Base-by-base conservation (phyloP, 2,113 vertebrate species). In the Phalacrocorax pelagicus region DNA sequence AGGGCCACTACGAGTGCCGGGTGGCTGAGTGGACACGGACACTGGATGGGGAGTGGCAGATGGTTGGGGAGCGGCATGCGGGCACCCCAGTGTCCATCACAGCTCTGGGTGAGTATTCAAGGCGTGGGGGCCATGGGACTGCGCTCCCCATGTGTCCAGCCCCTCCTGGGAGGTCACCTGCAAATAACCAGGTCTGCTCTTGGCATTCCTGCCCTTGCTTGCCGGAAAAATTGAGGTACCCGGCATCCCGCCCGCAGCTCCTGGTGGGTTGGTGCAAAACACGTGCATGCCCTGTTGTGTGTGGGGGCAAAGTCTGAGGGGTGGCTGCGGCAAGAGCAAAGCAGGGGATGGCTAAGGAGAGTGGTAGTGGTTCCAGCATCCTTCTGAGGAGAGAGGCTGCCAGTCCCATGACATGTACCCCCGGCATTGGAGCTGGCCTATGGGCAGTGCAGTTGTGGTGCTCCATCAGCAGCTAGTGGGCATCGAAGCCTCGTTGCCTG, bases 1-100 rank as follows among this genome's bases (percentile, higher is more conserved):
- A 99, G 86, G 99, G 99, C 49, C 98, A 99, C 96, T 99, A 99
- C n/a, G 98, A 97, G 57, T 99, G 99, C 96, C 98, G 97, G 2
- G 99, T 98, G 90, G 98, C 98, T 0, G 99, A 99, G 93, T 99
- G 99, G 99, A 97, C 98, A 1, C 98, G 98, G 83, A 98, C 98
- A 0, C 96, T 97, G 49, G 98, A 99, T 46, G 98, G 98, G 67
- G 98, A 98, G 93, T 99, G 99, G 99, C 99, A 99, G 97, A 98
- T 98, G 46, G 98, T 99, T 30, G 99, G 99, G 59, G 98, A 99
- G 75, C 98, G 98, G 78, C 97, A 98, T 4, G 94, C 97, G 38
- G 96, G 96, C 95, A 98, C 98, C 40, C 90, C 91, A 0, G 61
- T 99, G 96, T 98, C 98, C 44, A 98, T 99, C 91, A 99, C 99